Evolutionary conservation across 2,888 invertebrate genomes (phyloP), one percentile per base, ranked within the genome.

Genomic region (Tanypteryx hageni): DNA sequence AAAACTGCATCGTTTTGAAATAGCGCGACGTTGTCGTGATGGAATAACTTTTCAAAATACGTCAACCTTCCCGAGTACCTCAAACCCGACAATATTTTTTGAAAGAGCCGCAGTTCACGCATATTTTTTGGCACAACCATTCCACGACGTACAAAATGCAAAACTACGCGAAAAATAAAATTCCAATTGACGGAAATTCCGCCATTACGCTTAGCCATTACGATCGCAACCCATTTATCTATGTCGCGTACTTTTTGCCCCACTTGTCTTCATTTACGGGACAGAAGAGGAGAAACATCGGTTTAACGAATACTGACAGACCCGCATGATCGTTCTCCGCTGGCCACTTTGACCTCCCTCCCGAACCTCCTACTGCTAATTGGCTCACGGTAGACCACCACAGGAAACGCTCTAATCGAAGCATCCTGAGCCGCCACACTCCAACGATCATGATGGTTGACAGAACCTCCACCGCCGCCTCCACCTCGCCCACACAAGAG

Each of bases 211-310:
- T 76, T 44, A 44, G 44, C 5, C 44, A 44, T 44, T 27, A 13
- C 76, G 22, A 76, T 76, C 22, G 76, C 22, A 11, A 76, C 76
- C 76, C 13, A 76, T 76, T 44, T 76, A 76, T 31, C 27, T 61
- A 86, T n/a, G n/a, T 86, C 59, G 86, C 61, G 27, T 31, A 44
- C n/a, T 64, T 68, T 68, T 89, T 64, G 64, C 64, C 64, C 64
- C 89, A 61, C 89, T 89, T 89, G 89, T 89, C 89, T 89, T 89
- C 89, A 89, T 89, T 89, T 89, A 31, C 44, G 44, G 68, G 89
- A 89, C 89, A 59, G 31, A n/a, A 56, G 89, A 44, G 64, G 64
- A 68, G 64, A 89, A 89, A 89, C 89, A 59, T 18, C 64, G 64
- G 61, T 89, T 89, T 89, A 89, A 89, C 89, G 64, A 64, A 56